Percentiles rank a stretch among this genome's conserved stretches.
phyloP scores from a whole-genome alignment of 2,797 vertebrate species.

The Uromys caudimaculatus region DNA sequence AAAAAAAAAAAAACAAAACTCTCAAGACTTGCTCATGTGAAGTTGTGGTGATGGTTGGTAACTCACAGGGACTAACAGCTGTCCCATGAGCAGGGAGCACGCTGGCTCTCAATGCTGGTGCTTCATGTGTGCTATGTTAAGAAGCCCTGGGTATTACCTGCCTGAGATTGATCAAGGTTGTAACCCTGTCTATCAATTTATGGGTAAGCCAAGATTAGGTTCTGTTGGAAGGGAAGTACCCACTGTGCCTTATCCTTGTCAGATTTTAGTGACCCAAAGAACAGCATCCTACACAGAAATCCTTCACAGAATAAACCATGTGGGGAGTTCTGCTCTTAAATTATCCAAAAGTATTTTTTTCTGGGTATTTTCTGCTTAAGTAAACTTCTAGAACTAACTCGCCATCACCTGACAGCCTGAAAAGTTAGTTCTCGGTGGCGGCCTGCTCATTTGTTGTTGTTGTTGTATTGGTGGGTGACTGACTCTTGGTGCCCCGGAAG shows the following conservation, averaged over 20 bases:
- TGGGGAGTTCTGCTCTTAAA: not conserved
- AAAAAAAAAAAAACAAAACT: too few species aligned
- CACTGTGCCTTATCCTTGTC: not conserved
- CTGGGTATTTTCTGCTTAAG: constrained; percentile 17
- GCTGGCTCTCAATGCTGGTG: not conserved
- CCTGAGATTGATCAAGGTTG: not conserved
- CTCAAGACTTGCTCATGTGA: not conserved
- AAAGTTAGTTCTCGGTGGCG: not conserved
- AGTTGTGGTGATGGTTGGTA: not conserved
- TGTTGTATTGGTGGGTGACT: not conserved
- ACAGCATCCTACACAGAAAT: not conserved
- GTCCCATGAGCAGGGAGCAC: not conserved
- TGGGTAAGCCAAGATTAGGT: not conserved
- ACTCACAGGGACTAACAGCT: not conserved
- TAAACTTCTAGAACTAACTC: not conserved
- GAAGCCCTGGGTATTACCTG: not conserved
- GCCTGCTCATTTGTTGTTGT: not conserved
- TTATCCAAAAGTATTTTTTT: constrained; percentile 46
- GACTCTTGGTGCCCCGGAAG: not conserved
- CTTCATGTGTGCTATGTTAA: not conserved
- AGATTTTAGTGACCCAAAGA: not conserved
- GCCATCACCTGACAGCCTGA: not conserved
- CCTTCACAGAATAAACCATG: not conserved
- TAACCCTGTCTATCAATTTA: not conserved
- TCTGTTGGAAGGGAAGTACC: not conserved